Evolutionary conservation across 2,797 vertebrate genomes (phyloP), one percentile per base, ranked within the genome.

Genomic region (Fundulus diaphanus): DNA sequence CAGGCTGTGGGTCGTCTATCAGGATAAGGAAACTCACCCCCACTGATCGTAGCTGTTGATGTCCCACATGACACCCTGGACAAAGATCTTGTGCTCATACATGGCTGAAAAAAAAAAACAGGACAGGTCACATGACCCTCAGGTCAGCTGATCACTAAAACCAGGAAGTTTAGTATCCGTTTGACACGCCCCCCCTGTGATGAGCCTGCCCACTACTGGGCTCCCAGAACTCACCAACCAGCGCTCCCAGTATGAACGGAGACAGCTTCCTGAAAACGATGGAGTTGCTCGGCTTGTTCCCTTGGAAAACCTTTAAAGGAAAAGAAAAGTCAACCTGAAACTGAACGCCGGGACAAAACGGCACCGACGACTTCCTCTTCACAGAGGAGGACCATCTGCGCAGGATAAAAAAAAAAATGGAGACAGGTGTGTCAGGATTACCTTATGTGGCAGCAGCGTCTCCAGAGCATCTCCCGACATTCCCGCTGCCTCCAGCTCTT

Each of bases 21-120:
- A 40, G 40, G 9, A 40, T 40, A 1, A 27, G 54, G 27, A 27
- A 65, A 67, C 97, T 97, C 92, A 99, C 98, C 98, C 98, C 98
- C 98, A 99, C 91, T 99, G 98, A 81, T 99, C 98, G 12, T 97
- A 99, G 91, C 97, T 99, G 96, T 99, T 99, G 88, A 99, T 96
- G 87, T 97, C 94, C 98, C 98, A 99, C 72, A 99, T 94, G 80
- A 97, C 33, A 1, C 98, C 98, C 94, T 99, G 98, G 37, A 99
- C 95, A 57, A 99, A 99, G 94, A 99, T 99, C 95, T 99, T 99
- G 92, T 99, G 98, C 61, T 99, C 98, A 15, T 99, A 99, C 97
- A 99, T 96, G 51, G 97, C 97, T 96, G 88, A n/a, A 82, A 66
- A 57, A 77, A 88, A n/a, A 82, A 66, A 57, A 77, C 46, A 74